phyloP scores from a whole-genome alignment of 2,797 vertebrate genomes.

The Pangasius mekongensis region DNA sequence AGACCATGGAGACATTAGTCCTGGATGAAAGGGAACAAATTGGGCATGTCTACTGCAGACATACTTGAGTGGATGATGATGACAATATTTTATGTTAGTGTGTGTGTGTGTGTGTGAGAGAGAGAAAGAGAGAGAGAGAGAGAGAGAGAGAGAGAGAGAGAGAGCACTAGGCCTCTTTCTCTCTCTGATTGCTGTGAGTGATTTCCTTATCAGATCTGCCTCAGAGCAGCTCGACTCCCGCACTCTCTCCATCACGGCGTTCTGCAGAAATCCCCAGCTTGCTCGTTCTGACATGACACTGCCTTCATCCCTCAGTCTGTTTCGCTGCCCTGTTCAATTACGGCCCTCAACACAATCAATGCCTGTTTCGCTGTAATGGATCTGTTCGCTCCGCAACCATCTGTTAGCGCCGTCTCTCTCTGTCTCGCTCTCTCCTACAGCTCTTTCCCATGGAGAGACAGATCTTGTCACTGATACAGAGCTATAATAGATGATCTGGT shows the following conservation, averaged over 20 bases:
- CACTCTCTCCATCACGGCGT: slow-evolving; percentile 20
- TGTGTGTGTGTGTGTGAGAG: slow-evolving; percentile 27
- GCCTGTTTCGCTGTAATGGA: slow-evolving; percentile 38
- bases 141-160: slow-evolving; percentile 33
- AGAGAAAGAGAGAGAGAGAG: slow-evolving; percentile 10
- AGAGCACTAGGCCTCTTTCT: slow-evolving; percentile 46
- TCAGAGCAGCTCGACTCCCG: slow-evolving; percentile 51
- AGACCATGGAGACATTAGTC: slow-evolving; percentile 72
- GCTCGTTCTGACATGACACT: slow-evolving; percentile 32
- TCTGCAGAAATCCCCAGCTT: slow-evolving; percentile 30
- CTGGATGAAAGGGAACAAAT: slow-evolving; percentile 79
- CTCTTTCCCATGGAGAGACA: slow-evolving; percentile 26
- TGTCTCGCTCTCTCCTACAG: not conserved
- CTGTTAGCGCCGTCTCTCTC: slow-evolving; percentile 22
- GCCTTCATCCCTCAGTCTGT: slow-evolving; percentile 36
- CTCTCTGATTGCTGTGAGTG: slow-evolving; percentile 61
- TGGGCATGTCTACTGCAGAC: slow-evolving; percentile 75
- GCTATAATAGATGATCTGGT: slow-evolving; percentile 40
- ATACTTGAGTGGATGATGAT: slow-evolving; percentile 69
- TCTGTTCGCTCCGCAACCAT: slow-evolving; percentile 31
- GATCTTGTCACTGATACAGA: slow-evolving; percentile 42
- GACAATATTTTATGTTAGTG: slow-evolving; percentile 52
- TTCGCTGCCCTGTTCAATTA: slow-evolving; percentile 45
- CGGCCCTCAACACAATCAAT: slow-evolving; percentile 41
- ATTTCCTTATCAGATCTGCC: slow-evolving; percentile 72